phyloP scores from a whole-genome alignment of 2,113 vertebrate genomes.

The Siphamia tubifer region DNA sequence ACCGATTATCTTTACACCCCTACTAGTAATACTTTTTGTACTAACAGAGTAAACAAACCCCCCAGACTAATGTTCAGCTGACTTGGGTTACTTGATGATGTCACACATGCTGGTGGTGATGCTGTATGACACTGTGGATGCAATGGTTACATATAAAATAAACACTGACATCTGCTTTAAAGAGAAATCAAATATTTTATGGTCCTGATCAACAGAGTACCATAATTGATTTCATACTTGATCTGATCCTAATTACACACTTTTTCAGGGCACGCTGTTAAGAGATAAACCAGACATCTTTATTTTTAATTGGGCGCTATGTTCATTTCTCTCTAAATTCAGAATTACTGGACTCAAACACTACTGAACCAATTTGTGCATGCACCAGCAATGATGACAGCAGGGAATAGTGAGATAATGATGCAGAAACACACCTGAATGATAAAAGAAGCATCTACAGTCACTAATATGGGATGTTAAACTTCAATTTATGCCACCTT shows the following conservation, averaged over 20 bases:
- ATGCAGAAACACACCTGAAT: slow-evolving; percentile 27
- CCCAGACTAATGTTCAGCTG: too few species aligned
- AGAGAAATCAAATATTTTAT: too few species aligned
- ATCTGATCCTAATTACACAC: background rate
- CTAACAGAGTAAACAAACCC: too few species aligned
- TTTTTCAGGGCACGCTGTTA: slow-evolving; percentile 9
- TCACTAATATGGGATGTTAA: background rate
- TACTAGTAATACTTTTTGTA: too few species aligned
- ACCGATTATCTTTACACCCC: too few species aligned
- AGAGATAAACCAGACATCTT: slow-evolving; percentile 36
- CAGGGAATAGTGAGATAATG: slow-evolving; percentile 19
- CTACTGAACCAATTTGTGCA: slow-evolving; percentile 31
- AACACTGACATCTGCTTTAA: too few species aligned
- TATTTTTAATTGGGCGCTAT: slow-evolving; percentile 24
- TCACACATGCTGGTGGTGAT: too few species aligned
- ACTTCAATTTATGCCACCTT: slow-evolving; percentile 28
- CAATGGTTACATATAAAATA: too few species aligned
- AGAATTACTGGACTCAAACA: slow-evolving; percentile 3
- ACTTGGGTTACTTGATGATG: too few species aligned
- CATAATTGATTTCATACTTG: too few species aligned
- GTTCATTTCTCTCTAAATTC: slow-evolving; percentile 11
- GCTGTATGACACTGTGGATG: too few species aligned
- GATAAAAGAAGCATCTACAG: slow-evolving; percentile 15
- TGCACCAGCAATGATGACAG: slow-evolving; percentile 37
- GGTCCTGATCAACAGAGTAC: too few species aligned